Conservation (phyloP, 2,797 vertebrate genomes). For the Sebastes hubbsi region DNA sequence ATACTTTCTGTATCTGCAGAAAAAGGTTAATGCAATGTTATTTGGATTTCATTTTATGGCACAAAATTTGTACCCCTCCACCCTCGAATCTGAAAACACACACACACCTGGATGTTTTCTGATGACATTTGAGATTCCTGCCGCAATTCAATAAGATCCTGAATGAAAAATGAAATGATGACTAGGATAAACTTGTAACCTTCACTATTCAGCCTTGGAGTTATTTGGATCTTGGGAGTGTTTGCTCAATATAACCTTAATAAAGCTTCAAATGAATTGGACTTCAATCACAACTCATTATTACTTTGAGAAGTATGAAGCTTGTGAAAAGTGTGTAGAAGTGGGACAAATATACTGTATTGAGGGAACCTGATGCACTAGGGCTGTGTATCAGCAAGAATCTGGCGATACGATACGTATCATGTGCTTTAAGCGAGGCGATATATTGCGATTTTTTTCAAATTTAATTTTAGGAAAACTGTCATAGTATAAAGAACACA, state of each 20-base stretch:
- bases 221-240: constrained; percentile 2
- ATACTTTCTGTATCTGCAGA: neutral
- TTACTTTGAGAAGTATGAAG: neutral
- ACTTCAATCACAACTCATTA: neutral
- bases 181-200: neutral
- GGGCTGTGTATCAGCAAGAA: too few relatives aligned
- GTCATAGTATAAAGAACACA: too few relatives aligned
- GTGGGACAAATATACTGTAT: neutral
- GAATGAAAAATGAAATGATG: constrained; percentile 5
- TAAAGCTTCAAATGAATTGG: constrained; percentile 20
- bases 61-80: neutral
- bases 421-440: too few relatives aligned
- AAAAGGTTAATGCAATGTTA: neutral
- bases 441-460: too few relatives aligned
- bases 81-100: neutral
- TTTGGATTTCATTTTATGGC: neutral
- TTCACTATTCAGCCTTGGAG: neutral
- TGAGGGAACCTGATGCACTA: neutral
- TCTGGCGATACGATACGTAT: too few relatives aligned
- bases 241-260: constrained; percentile 3
- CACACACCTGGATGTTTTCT: neutral
- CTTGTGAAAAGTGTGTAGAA: neutral
- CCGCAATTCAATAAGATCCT: neutral
- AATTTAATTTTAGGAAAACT: too few relatives aligned
- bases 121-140: neutral